phyloP scores from a whole-genome alignment of 2,888 invertebrate genomes.

The Candidula unifasciata region DNA sequence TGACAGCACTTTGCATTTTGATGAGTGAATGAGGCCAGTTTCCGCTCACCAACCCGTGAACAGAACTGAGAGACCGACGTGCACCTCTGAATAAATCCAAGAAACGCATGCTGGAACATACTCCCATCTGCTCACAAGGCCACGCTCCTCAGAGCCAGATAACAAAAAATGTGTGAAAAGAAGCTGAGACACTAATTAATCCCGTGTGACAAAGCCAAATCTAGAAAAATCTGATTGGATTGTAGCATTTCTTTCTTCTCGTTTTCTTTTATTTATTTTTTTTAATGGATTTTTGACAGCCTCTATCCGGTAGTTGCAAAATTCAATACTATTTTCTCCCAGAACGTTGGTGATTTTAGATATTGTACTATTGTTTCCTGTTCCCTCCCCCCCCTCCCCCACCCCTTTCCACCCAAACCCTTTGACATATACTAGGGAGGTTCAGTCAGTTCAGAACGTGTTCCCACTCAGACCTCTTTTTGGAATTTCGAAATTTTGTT shows the following conservation, averaged over 20 bases:
- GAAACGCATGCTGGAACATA: background rate
- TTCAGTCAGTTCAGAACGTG: no score
- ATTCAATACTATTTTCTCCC: background rate
- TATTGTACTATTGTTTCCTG: background rate
- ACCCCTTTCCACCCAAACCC: no score
- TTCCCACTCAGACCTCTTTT: no score
- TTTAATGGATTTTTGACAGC: background rate
- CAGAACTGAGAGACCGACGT: background rate
- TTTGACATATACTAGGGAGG: no score
- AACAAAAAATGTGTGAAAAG: conserved; percentile 17
- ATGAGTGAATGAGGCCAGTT: conserved; percentile 9
- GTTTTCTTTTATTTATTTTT: background rate
- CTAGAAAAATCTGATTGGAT: conserved; percentile 1
- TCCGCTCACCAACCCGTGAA: background rate
- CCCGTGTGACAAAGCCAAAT: conserved; percentile 28
- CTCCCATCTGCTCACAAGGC: background rate
- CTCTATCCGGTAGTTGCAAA: background rate
- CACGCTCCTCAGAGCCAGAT: background rate
- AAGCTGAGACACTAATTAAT: conserved; percentile 41
- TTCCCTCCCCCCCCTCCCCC: background rate
- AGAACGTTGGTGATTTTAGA: background rate
- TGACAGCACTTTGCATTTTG: conserved; percentile 35
- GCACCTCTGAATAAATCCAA: background rate
- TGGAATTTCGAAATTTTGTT: no score
- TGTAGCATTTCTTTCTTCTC: background rate